Percentiles rank a stretch among this genome's conserved stretches.
These are phyloP conservation scores for Sebastes steindachneri DNA, from an alignment of 2,797 vertebrate species.

Conservation along the genomic window DNA sequence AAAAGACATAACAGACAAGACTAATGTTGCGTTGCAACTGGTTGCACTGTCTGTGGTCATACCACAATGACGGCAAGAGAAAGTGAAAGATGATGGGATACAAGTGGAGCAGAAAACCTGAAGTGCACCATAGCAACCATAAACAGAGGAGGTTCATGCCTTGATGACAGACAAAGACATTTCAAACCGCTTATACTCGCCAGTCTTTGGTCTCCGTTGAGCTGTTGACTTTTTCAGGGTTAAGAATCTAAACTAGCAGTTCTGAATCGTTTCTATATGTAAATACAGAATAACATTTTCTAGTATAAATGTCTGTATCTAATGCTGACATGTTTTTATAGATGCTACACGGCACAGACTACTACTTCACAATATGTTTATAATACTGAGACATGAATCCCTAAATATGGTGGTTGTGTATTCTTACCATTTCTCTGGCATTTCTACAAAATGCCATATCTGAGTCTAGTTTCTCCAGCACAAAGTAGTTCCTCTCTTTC, in stretches of 20 bases:
- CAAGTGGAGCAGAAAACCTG: constrained; percentile 43
- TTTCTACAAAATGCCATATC: constrained; percentile 97
- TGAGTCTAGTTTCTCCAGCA: constrained; percentile 93
- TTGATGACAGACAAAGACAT: constrained; percentile 62
- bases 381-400: background rate
- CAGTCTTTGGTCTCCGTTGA: constrained; percentile 82
- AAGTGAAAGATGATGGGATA: constrained; percentile 66
- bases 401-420: background rate
- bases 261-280: background rate
- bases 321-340: background rate
- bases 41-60: constrained; percentile 63
- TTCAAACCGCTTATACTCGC: constrained; percentile 86
- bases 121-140: constrained; percentile 54
- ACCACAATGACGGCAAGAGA: constrained; percentile 54
- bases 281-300: background rate
- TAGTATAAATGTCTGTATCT: background rate
- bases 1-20: background rate
- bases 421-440: constrained; percentile 93
- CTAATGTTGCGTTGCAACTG: constrained; percentile 64
- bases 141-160: constrained; percentile 74
- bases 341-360: background rate
- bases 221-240: constrained; percentile 75
- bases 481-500: constrained; percentile 93
- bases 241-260: constrained; percentile 55
- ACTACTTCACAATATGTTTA: background rate